A percentile compares a stretch with the other conserved stretches of the same genome.
Evolutionary conservation across 2,797 vertebrate species (phyloP).

Genomic region (Bradypodion ventrale): DNA sequence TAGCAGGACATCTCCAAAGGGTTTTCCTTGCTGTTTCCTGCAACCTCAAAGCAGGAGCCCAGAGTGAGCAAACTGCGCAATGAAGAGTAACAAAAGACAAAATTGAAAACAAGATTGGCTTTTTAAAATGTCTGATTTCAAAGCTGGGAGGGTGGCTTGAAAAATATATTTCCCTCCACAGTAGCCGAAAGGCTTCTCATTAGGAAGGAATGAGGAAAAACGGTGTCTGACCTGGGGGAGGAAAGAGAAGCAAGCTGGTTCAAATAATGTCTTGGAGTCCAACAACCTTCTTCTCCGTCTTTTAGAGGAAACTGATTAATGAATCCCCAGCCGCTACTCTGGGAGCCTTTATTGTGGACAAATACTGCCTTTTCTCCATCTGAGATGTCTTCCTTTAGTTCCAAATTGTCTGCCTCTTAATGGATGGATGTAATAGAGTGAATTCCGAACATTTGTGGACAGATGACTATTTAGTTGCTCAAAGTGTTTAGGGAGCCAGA

Average conservation of each 20-base stretch:
- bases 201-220: slow-evolving; percentile 38
- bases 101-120: slow-evolving; percentile 29
- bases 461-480: not conserved
- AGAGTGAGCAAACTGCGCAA: not conserved
- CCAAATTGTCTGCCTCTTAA: slow-evolving; percentile 10
- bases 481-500: slow-evolving; percentile 1
- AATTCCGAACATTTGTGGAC: slow-evolving; percentile 8
- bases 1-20: not conserved
- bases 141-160: slow-evolving; percentile 6
- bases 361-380: slow-evolving; percentile 10
- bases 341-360: slow-evolving; percentile 7
- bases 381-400: not conserved
- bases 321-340: slow-evolving; percentile 9
- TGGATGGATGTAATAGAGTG: slow-evolving; percentile 7
- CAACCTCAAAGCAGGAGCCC: not conserved
- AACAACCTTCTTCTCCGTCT: not conserved
- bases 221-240: not conserved
- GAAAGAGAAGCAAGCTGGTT: not conserved
- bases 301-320: slow-evolving; percentile 15
- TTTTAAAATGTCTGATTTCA: slow-evolving; percentile 8
- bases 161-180: slow-evolving; percentile 10
- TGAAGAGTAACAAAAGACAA: slow-evolving; percentile 14
- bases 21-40: not conserved
- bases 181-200: slow-evolving; percentile 32
- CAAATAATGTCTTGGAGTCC: not conserved